Evolutionary conservation across 1,140 invertebrate genomes (phyloP).

Genomic region (Diploscapter pachys): DNA sequence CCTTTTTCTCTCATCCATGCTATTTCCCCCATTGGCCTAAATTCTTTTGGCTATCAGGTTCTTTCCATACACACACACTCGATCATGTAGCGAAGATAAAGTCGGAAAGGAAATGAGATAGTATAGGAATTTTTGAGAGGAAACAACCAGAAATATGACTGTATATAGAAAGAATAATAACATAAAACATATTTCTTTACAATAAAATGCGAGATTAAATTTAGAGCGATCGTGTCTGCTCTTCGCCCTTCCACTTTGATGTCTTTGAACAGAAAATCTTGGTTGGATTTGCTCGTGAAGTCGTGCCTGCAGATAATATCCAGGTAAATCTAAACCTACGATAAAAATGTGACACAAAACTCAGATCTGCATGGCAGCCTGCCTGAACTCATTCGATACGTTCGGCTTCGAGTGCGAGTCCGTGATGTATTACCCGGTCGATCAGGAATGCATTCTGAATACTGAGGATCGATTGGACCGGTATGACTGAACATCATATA

Average conservation of each 20-base stretch:
- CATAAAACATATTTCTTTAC: background rate
- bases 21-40: background rate
- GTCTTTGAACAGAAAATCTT: slow-evolving; percentile 58
- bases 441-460: slow-evolving; percentile 56
- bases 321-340: slow-evolving; percentile 18
- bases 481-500: too few relatives aligned
- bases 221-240: slow-evolving; percentile 57
- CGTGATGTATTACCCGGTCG: slow-evolving; percentile 45
- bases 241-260: slow-evolving; percentile 58
- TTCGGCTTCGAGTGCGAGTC: slow-evolving; percentile 59
- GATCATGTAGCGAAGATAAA: background rate
- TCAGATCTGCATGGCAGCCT: slow-evolving; percentile 46
- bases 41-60: slow-evolving; percentile 10
- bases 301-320: slow-evolving; percentile 52
- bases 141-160: slow-evolving; percentile 10
- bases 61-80: slow-evolving; percentile 19
- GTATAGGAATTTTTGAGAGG: slow-evolving; percentile 8
- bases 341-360: too few relatives aligned
- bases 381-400: slow-evolving; percentile 58
- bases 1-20: too few relatives aligned
- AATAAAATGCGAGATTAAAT: slow-evolving; percentile 1
- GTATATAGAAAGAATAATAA: background rate
- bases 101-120: too few relatives aligned
- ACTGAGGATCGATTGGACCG: slow-evolving; percentile 58
- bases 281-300: slow-evolving; percentile 57